Conservation (phyloP, 2,797 vertebrate genomes). For the Bradypodion pumilum region DNA sequence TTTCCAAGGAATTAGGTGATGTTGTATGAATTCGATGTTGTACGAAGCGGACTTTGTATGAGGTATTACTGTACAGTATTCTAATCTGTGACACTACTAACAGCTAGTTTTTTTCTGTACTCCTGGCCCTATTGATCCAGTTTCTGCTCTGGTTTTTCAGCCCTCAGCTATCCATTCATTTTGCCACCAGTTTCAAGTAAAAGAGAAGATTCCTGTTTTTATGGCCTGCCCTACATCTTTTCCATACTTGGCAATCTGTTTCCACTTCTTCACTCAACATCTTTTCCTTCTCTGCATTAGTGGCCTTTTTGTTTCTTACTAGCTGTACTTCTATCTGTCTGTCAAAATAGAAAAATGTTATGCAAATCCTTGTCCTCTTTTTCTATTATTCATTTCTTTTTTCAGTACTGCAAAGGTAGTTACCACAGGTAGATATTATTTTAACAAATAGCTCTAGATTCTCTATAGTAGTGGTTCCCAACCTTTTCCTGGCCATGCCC, state of each 20-base stretch:
- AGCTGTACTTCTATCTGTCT: background rate
- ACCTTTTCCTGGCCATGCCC: too few species aligned
- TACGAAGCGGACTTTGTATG: too few species aligned
- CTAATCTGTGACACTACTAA: too few species aligned
- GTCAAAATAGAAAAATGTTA: background rate
- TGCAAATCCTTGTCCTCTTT: background rate
- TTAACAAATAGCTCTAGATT: background rate
- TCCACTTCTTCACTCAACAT: background rate
- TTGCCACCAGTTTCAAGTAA: background rate
- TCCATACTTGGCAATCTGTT: too few species aligned
- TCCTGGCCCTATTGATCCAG: background rate
- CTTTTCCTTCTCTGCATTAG: background rate
- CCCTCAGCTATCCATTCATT: background rate
- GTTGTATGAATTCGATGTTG: too few species aligned
- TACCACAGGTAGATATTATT: background rate
- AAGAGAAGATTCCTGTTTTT: background rate
- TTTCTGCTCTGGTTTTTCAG: background rate
- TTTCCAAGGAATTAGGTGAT: too few species aligned
- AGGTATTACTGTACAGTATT: too few species aligned
- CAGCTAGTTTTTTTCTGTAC: background rate
- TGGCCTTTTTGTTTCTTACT: background rate
- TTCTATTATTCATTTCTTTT: background rate
- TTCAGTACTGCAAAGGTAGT: background rate
- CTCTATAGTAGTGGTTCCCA: too few species aligned
- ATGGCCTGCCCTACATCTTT: background rate